phyloP scores from a whole-genome alignment of 2,888 invertebrate genomes.

The Meteorus colon region DNA sequence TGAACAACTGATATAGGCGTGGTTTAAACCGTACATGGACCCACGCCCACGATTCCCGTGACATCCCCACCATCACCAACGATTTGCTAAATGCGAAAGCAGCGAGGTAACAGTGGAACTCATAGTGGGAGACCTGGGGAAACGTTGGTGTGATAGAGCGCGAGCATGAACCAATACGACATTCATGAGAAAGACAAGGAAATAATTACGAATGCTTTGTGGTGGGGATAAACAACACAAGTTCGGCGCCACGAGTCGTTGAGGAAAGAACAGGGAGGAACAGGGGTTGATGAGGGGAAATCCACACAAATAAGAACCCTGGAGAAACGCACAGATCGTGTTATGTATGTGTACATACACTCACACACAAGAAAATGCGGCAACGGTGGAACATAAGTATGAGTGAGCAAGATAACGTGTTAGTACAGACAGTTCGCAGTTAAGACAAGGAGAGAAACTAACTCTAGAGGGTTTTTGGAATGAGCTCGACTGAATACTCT shows the following conservation, averaged over 20 bases:
- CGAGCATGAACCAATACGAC: neutral
- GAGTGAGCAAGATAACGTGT: slow-evolving; percentile 42
- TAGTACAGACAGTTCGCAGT: slow-evolving; percentile 52
- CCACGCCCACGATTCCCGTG: slow-evolving; percentile 56
- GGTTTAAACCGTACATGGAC: slow-evolving; percentile 49
- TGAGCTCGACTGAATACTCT: neutral
- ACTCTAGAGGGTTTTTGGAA: slow-evolving; percentile 49
- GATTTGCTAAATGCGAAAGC: slow-evolving; percentile 37
- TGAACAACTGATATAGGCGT: slow-evolving; percentile 27
- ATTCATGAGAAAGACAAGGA: neutral
- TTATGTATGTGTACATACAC: neutral
- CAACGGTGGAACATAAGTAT: neutral
- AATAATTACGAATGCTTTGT: neutral
- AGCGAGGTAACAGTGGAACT: slow-evolving; percentile 15
- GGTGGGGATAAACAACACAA: slow-evolving; percentile 28
- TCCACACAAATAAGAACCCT: slow-evolving; percentile 40
- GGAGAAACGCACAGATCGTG: slow-evolving; percentile 14
- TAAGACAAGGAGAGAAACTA: slow-evolving; percentile 45
- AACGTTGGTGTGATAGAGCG: slow-evolving; percentile 14
- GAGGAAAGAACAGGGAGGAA: neutral
- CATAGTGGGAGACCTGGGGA: neutral
- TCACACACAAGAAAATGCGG: neutral
- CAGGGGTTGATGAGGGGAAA: slow-evolving; percentile 35
- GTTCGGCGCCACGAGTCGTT: slow-evolving; percentile 12
- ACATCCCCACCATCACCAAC: slow-evolving; percentile 56